phyloP scores from a whole-genome alignment of 2,113 vertebrate species.

The Osmerus mordax region DNA sequence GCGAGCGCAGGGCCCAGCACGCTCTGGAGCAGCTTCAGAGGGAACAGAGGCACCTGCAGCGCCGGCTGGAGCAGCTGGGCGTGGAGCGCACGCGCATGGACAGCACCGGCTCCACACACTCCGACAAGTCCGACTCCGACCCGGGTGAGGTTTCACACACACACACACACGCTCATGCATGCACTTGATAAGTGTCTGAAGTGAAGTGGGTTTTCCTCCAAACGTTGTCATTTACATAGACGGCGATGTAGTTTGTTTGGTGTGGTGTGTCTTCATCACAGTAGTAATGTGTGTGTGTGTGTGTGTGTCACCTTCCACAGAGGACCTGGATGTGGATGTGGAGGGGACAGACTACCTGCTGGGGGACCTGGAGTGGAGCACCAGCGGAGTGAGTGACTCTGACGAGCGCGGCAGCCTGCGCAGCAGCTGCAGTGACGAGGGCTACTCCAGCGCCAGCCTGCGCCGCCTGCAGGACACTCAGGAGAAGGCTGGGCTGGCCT shows the following conservation, averaged over 20 bases:
- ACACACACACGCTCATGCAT: conserved; percentile 1
- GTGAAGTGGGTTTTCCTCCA: too few species aligned
- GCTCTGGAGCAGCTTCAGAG: conserved; percentile 90
- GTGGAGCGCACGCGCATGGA: conserved; percentile 86
- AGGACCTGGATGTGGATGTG: conserved; percentile 79
- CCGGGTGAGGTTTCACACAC: conserved; percentile 71
- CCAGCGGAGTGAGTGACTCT: conserved; percentile 89
- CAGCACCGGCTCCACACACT: conserved; percentile 82
- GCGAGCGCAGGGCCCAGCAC: conserved; percentile 84
- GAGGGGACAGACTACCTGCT: conserved; percentile 87
- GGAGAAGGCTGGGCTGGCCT: conserved; percentile 69
- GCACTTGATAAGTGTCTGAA: background rate
- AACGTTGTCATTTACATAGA: too few species aligned
- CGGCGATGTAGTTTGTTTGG: too few species aligned
- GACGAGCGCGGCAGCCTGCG: conserved; percentile 88
- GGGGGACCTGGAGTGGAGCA: conserved; percentile 89
- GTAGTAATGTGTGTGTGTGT: conserved; percentile 6
- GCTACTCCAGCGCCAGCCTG: conserved; percentile 85
- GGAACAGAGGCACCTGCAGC: conserved; percentile 86
- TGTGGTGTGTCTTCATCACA: background rate
- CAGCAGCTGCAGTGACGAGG: conserved; percentile 91
- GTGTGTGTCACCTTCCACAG: conserved; percentile 67
- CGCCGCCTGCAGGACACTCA: conserved; percentile 75
- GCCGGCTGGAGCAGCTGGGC: conserved; percentile 91
- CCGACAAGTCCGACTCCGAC: conserved; percentile 88